A percentile compares a stretch with the other conserved stretches of the same genome.
These are phyloP conservation scores for Cabera pusaria DNA, from an alignment of 2,888 invertebrate species.

Conservation along the genomic window DNA sequence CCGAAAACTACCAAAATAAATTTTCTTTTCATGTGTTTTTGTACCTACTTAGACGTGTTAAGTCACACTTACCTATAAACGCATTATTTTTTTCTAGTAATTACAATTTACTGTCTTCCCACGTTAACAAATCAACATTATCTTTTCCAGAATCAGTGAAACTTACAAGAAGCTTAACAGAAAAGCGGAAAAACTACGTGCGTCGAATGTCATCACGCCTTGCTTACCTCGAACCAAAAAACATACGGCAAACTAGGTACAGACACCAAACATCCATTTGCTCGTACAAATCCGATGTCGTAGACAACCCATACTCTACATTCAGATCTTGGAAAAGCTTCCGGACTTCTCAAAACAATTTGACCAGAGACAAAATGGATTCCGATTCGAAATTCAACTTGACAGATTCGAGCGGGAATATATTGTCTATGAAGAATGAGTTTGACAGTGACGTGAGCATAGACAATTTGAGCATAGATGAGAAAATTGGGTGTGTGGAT, in stretches of 20 bases:
- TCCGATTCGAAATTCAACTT: conserved; percentile 61
- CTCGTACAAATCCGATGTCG: conserved; percentile 61
- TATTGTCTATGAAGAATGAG: conserved; percentile 55
- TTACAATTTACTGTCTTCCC: no score
- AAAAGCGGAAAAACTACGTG: conserved; percentile 86
- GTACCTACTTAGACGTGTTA: no score
- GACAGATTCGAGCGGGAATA: conserved; percentile 59
- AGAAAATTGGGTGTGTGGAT: conserved; percentile 69
- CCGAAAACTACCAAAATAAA: no score
- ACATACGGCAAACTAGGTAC: conserved; percentile 48
- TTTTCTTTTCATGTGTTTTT: no score
- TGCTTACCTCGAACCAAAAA: conserved; percentile 67
- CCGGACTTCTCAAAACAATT: conserved; percentile 63
- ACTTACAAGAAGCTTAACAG: conserved; percentile 81
- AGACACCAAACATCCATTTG: conserved; percentile 71
- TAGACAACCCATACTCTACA: conserved; percentile 68
- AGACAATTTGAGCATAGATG: conserved; percentile 63
- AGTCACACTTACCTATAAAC: no score
- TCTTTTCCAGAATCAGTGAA: conserved; percentile 80
- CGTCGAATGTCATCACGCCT: conserved; percentile 84
- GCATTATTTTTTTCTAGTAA: no score
- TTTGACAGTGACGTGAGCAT: conserved; percentile 46
- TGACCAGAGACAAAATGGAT: conserved; percentile 53
- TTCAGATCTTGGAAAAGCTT: conserved; percentile 78
- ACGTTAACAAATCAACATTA: no score